Evolutionary conservation across 2,113 vertebrate species (phyloP).

Genomic region (Sebastes schlegelii): DNA sequence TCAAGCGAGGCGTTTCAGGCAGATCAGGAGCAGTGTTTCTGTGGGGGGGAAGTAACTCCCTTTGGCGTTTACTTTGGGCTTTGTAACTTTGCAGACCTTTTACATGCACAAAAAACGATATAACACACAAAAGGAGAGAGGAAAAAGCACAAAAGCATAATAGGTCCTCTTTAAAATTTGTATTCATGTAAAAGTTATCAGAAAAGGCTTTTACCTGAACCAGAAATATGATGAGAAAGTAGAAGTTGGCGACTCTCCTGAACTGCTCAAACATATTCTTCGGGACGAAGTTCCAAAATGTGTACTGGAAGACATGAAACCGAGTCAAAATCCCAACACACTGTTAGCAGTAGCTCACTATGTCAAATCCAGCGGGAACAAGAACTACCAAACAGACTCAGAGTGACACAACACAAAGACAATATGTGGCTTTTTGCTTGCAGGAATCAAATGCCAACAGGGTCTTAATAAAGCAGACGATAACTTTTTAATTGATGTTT

Average conservation of each 20-base stretch:
- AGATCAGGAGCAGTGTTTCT: no score
- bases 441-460: not conserved
- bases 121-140: no score
- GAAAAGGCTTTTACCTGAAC: slow-evolving; percentile 90
- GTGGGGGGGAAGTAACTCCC: no score
- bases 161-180: not conserved
- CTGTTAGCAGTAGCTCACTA: not conserved
- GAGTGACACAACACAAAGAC: not conserved
- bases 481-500: not conserved
- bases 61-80: no score
- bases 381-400: not conserved
- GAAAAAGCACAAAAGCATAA: no score
- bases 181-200: not conserved
- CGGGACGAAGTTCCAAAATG: slow-evolving; percentile 98
- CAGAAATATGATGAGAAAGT: slow-evolving; percentile 99
- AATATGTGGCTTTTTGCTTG: not conserved
- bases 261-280: slow-evolving; percentile 99
- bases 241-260: slow-evolving; percentile 98
- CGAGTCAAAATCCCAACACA: not conserved
- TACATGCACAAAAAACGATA: no score
- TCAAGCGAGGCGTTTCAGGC: no score
- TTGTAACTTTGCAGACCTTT: no score
- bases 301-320: slow-evolving; percentile 87
- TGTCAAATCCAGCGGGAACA: not conserved
- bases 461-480: not conserved